Base-by-base conservation (phyloP, 2,888 invertebrate genomes). In the Leucozona laternaria region DNA sequence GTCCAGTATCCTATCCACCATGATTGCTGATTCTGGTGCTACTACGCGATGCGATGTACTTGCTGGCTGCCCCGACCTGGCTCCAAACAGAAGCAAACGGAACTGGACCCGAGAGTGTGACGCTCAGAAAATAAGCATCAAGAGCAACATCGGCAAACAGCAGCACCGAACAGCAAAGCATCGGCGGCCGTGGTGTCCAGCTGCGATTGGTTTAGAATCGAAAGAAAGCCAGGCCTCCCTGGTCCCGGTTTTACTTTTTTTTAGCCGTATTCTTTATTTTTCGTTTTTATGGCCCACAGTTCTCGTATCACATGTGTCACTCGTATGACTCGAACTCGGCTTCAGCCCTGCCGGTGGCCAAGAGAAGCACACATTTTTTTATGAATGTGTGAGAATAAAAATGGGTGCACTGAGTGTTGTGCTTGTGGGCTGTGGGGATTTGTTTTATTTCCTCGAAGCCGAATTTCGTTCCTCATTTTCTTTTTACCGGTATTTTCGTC, bases 121-220 rank as follows among this genome's bases (percentile, higher is more conserved):
- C 81, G 77, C 86, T 86, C 86, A 82, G 86, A 82, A 86, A 86
- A 85, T 80, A 80, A 85, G 85, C 80, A 85, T 77, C 76, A 80
- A 80, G 72, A 85, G 84, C 80, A 83, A 73, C 83, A 76, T 75
- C 84, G 64, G 57, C 75, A 83, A 79, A 71, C 83, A 75, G 80
- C 73, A 81, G 76, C 72, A 77, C 28, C 72, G 62, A 50, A 40
- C 22, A 66, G 28, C 55, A 45, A 25, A 66, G 72, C 72, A 78
- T 78, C 82, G 66, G 62, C 78, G 73, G 80, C 82, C 78, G 66
- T 86, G 85, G 79, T 77, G 85, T 88, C 85, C 88, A 88, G 78
- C 88, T 88, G 88, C 88, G 88, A 88, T 88, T 88, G 88, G 88
- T 80, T 88, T 88, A 88, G 88, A 88, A 77, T 82, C 85, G 88